Base-by-base conservation (phyloP, 1,140 invertebrate species). In the Lucilia sericata region DNA sequence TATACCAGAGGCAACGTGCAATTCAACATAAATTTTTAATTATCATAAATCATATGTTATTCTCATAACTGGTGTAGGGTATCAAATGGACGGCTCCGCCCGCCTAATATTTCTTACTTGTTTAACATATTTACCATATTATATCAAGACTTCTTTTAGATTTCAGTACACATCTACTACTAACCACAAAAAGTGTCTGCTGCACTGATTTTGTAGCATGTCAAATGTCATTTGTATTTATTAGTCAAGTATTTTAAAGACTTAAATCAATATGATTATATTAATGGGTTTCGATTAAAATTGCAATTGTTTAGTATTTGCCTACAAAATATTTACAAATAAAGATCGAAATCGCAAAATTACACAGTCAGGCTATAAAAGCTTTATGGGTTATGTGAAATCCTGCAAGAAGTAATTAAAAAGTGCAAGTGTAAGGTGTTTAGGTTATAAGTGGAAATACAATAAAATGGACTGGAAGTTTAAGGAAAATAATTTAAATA, bases 191-290 rank as follows among this genome's bases (percentile, higher is more conserved):
- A 42, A 42, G 10, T 42, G 2, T 10, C 2, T 42, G 42, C 5
- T 42, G 42, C 42, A 42, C 42, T 42, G 42, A 10, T 42, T 42
- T 83, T 30, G 1, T 85, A n/a, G 70, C 84, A 74, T 84, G 84
- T 36, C 82, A 25, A 42, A 21, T 30, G 74, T 51, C 49, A 82
- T 83, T 84, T 85, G 70, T 42, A 80, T 80, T 70, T 70, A 21
- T 25, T 25, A 21, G 8, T 8, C n/a, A 21, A 70, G 65, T 70
- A 70, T 25, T 70, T 70, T 47, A 34, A 25, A 75, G 75, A 47
- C 25, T 42, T 55, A 51, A 74, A 82, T 85, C 82, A 85, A 85
- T 74, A 83, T 60, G 70, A 81, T 85, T 84, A 80, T 60, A 17
- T 74, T 49, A 65, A 83, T 83, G 49, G 49, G 0, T 13, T 55